These are phyloP conservation scores for Pelecanoides urinatrix DNA, from an alignment of 2,113 vertebrate genomes.

Conservation along the genomic window DNA sequence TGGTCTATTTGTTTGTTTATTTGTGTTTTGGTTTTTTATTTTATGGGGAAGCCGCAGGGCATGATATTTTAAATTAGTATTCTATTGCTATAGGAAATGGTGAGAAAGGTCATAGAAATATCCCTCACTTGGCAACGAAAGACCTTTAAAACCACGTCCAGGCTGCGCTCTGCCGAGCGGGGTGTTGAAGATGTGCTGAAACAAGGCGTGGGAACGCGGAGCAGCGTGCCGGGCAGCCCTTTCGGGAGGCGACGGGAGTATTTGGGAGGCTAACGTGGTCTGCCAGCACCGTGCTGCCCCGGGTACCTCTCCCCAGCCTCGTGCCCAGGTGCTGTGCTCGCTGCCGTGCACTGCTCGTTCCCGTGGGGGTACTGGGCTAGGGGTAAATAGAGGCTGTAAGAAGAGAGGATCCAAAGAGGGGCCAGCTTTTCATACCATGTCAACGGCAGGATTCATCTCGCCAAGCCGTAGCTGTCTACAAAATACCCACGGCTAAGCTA, in stretches of 20 bases:
- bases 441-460: not conserved
- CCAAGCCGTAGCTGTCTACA: not conserved
- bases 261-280: not conserved
- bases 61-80: constrained; percentile 11
- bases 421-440: accelerated
- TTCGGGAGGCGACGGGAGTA: not conserved
- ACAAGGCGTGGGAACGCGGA: not conserved
- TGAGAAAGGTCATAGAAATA: constrained; percentile 54
- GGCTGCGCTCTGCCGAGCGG: not conserved
- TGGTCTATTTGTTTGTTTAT: constrained; percentile 35
- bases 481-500: not conserved
- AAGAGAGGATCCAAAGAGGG: accelerated
- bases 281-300: not conserved
- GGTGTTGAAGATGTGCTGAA: not conserved
- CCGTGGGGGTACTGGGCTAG: not conserved
- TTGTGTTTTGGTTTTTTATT: not conserved
- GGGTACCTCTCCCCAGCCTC: not conserved
- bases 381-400: not conserved
- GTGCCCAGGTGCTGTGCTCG: accelerated
- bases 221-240: not conserved
- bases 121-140: not conserved
- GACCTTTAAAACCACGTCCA: not conserved
- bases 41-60: constrained; percentile 12
- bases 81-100: constrained; percentile 45
- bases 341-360: not conserved